phyloP scores from a whole-genome alignment of 2,888 invertebrate species.

The Drosophila tripunctata region DNA sequence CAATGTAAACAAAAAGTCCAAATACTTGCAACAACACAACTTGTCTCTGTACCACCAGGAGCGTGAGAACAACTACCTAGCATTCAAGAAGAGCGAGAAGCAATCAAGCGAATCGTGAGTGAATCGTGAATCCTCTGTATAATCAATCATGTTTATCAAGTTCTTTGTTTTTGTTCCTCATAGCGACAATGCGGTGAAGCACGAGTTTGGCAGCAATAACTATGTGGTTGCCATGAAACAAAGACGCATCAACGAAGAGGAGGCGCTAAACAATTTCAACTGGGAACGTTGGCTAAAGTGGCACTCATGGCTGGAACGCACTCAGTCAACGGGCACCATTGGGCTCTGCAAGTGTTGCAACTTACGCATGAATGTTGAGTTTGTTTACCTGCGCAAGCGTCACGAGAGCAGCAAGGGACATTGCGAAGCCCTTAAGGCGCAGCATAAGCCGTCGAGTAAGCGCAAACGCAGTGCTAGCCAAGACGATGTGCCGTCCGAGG shows the following conservation, averaged over 20 bases:
- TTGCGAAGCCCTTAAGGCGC: conserved; percentile 38
- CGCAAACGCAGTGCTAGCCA: conserved; percentile 52
- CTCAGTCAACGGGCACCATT: conserved; percentile 51
- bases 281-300: conserved; percentile 73
- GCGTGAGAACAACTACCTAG: conserved; percentile 71
- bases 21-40: conserved; percentile 62
- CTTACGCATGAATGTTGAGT: conserved; percentile 73
- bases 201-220: conserved; percentile 72
- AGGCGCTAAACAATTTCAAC: conserved; percentile 70
- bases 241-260: conserved; percentile 63
- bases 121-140: too few species aligned
- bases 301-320: conserved; percentile 70
- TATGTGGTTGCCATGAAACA: conserved; percentile 63
- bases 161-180: neutral
- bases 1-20: conserved; percentile 43
- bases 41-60: conserved; percentile 74
- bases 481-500: neutral
- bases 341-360: conserved; percentile 74
- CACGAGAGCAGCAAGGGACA: conserved; percentile 69
- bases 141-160: neutral
- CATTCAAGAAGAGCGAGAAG: conserved; percentile 62
- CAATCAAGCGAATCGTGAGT: conserved; percentile 42
- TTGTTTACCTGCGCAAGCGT: conserved; percentile 69
- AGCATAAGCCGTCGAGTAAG: conserved; percentile 39
- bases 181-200: conserved; percentile 55